A percentile compares a stretch with the other conserved stretches of the same genome.
phyloP scores from a whole-genome alignment of 2,797 vertebrate species.

The Muscicapa striata region DNA sequence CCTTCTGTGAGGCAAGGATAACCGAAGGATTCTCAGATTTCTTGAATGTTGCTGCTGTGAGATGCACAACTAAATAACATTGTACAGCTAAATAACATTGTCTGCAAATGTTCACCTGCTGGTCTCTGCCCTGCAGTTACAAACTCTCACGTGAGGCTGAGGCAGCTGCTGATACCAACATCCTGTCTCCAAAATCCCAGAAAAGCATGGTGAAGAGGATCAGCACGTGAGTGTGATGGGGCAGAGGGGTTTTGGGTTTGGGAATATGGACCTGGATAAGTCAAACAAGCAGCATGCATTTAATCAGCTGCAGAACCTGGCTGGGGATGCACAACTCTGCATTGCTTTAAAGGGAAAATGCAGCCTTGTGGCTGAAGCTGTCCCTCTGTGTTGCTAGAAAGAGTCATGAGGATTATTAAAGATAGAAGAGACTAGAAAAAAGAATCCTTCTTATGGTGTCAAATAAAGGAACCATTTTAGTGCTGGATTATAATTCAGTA shows the following conservation, averaged over 20 bases:
- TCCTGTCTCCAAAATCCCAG: constrained; percentile 87
- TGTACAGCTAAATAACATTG: background rate
- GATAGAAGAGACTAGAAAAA: background rate
- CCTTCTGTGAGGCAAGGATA: background rate
- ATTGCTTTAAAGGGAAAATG: background rate
- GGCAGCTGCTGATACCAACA: constrained; percentile 83
- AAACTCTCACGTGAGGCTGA: constrained; percentile 88
- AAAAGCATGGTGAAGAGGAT: constrained; percentile 97
- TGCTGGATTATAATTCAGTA: background rate
- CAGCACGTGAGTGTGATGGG: constrained; percentile 87
- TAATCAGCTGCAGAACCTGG: background rate
- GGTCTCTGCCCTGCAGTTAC: constrained; percentile 79
- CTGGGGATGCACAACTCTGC: background rate
- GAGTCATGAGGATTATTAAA: background rate
- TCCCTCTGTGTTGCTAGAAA: background rate
- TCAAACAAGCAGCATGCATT: background rate
- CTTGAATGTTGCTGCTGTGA: background rate
- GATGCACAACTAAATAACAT: background rate
- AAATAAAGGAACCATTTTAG: background rate
- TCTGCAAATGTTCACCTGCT: background rate
- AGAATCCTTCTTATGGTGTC: background rate
- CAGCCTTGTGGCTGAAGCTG: background rate
- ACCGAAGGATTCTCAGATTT: background rate
- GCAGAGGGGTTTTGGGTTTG: no score
- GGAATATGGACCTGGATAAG: background rate